These are phyloP conservation scores for Charadrius vociferus DNA, from an alignment of 2,113 vertebrate genomes.

Conservation along the genomic window DNA sequence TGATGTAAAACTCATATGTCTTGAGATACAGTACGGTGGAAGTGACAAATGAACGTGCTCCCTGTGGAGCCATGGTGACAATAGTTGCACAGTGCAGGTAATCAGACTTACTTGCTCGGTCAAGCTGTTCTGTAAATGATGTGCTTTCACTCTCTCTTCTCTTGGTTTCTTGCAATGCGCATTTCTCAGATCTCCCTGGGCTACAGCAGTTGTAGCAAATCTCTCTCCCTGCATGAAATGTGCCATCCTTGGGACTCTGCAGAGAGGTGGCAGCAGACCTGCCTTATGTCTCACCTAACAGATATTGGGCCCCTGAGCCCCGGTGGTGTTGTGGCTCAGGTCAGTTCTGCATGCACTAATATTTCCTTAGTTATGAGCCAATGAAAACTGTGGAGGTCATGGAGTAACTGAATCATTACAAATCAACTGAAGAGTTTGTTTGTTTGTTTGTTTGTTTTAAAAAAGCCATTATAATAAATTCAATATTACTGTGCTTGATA, in stretches of 20 bases:
- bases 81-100: not conserved
- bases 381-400: not conserved
- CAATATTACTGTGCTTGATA: not conserved
- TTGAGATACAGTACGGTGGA: not conserved
- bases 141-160: conserved; percentile 1
- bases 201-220: not conserved
- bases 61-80: not conserved
- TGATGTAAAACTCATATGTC: not conserved
- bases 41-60: not conserved
- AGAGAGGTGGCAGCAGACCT: not conserved
- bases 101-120: conserved; percentile 12
- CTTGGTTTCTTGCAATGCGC: not conserved
- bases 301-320: not conserved
- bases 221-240: not conserved
- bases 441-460: too few relatives aligned
- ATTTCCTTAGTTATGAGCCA: not conserved
- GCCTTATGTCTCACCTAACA: not conserved
- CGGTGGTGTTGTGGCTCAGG: not conserved
- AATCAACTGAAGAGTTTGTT: not conserved
- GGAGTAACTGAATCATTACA: not conserved
- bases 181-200: not conserved
- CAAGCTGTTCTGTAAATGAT: conserved; percentile 15
- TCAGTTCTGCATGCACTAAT: not conserved
- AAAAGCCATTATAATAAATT: not conserved
- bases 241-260: not conserved